Evolutionary conservation across 2,888 invertebrate genomes (phyloP), one percentile per base, ranked within the genome.

Genomic region (Pemphredon lugubris): DNA sequence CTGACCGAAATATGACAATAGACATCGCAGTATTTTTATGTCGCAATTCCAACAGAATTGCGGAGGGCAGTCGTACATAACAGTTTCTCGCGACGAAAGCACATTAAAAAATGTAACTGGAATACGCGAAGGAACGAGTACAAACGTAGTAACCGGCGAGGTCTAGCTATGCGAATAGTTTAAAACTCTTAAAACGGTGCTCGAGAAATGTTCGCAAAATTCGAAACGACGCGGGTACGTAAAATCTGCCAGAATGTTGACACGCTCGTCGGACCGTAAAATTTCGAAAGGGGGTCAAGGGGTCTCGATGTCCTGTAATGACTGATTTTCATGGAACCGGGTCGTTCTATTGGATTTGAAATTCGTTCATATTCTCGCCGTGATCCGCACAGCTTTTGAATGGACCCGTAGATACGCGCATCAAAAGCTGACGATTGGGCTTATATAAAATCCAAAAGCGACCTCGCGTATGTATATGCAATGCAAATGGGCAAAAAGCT

Each of bases 251-350:
- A n/a, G n/a, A 37, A 37, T 37, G 4, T 9, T 40, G 0, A 5
- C 4, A 5, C 5, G 5, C 7, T 16, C 16, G 5, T 40, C 2
- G 6, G 9, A 40, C 14, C 14, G 4, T 11, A 16, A 18, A 40
- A 14, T 14, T 14, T 13, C 3, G 51, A 42, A 58, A 68, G 20
- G 44, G 32, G 70, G 70, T 70, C 74, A 47, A 18, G 53, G 54
- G 39, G 50, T 50, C 65, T 57, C 63, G 61, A 55, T 74, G 66
- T 66, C 42, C 73, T 58, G 7, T 37, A 60, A 66, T 67, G 58
- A 59, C 40, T 57, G 67, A 68, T 59, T 73, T 63, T 74, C 73
- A 73, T 74, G 68, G 67, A 73, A 72, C 59, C 64, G 64, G 73
- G 68, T 74, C 68, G 37, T 53, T 61, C 69, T 44, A 68, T 74